phyloP scores from a whole-genome alignment of 2,888 invertebrate species.

The Rotaria macrura region DNA sequence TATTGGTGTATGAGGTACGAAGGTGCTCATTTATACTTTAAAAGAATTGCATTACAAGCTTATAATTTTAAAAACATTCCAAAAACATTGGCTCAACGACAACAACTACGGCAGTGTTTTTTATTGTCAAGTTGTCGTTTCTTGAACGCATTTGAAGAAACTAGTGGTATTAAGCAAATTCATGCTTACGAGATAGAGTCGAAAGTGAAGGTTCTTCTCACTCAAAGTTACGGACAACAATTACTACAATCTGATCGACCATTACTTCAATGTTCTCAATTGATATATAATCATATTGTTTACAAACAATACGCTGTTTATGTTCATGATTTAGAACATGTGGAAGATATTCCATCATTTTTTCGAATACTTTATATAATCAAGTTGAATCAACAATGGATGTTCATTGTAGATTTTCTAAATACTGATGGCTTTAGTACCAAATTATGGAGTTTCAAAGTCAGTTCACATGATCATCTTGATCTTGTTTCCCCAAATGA shows the following conservation, averaged over 20 bases:
- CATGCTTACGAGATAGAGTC: not conserved
- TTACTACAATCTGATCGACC: not conserved
- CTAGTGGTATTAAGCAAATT: not conserved
- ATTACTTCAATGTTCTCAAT: not conserved
- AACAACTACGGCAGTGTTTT: not conserved
- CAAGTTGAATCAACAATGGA: no score
- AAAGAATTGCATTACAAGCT: not conserved
- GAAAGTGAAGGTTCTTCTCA: not conserved
- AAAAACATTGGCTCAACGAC: not conserved
- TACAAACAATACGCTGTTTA: not conserved
- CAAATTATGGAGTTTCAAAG: no score
- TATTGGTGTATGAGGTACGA: not conserved
- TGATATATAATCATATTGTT: not conserved
- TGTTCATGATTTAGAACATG: not conserved
- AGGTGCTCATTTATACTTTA: not conserved
- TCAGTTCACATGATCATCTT: no score
- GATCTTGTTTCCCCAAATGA: no score
- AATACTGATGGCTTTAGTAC: no score
- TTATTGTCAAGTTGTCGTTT: not conserved
- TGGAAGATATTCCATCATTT: not conserved
- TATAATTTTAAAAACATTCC: not conserved
- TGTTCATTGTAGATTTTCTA: no score
- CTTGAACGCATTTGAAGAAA: not conserved
- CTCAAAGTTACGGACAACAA: not conserved
- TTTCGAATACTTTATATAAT: no score